Evolutionary conservation across 2,113 vertebrate species (phyloP).

Genomic region (Peromyscus californicus): DNA sequence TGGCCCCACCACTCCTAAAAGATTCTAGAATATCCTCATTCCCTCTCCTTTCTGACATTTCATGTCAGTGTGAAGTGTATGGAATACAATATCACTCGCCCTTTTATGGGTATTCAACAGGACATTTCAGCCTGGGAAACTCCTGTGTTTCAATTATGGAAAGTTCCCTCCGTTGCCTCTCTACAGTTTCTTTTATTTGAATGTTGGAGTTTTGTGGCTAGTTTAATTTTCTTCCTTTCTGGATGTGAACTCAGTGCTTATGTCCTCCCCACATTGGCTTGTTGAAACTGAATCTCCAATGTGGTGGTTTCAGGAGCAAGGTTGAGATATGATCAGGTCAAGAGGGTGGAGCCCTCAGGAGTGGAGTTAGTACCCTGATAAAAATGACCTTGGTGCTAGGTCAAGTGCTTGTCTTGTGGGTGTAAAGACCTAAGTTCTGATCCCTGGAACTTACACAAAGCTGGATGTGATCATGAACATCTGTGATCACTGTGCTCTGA

Average conservation of each 20-base stretch:
- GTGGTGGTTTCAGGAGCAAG: neutral
- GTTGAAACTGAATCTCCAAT: neutral
- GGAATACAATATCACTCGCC: neutral
- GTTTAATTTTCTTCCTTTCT: neutral
- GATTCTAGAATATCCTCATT: neutral
- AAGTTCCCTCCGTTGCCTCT: neutral
- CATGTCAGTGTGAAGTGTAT: neutral
- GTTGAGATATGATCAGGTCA: neutral
- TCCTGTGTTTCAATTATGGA: neutral
- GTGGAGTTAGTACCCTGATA: neutral
- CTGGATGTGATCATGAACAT: neutral
- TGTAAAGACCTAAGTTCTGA: neutral
- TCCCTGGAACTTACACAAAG: neutral
- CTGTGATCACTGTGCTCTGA: neutral
- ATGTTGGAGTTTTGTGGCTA: neutral
- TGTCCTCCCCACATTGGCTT: neutral
- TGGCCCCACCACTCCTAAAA: neutral
- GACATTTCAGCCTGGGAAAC: neutral
- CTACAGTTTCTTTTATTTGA: neutral
- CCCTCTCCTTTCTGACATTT: neutral
- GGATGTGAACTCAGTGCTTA: neutral
- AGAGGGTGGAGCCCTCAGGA: neutral
- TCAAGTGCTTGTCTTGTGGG: too few relatives aligned
- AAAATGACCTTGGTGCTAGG: neutral
- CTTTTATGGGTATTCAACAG: neutral